These are phyloP conservation scores for Seriola dumerili DNA, from an alignment of 2,113 vertebrate species.

Conservation along the genomic window DNA sequence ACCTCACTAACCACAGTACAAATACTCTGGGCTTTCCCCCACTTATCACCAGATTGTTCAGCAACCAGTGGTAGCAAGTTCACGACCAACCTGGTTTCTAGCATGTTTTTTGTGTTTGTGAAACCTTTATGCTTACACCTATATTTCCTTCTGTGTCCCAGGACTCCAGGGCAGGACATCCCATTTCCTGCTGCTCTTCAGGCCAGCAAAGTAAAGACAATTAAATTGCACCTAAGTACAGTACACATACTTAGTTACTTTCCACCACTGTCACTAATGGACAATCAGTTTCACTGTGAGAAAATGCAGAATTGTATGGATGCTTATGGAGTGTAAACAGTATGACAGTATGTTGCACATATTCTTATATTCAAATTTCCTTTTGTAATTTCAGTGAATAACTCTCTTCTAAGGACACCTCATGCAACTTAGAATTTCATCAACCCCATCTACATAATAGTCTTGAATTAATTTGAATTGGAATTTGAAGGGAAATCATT, in stretches of 20 bases:
- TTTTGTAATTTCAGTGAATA: conserved; percentile 18
- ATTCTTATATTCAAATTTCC: background rate
- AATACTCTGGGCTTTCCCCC: no score
- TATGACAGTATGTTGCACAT: background rate
- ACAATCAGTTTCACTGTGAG: background rate
- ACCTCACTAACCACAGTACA: no score
- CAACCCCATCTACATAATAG: conserved; percentile 34
- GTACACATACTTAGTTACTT: background rate
- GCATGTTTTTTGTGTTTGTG: no score
- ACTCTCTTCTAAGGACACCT: background rate
- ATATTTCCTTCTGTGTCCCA: no score
- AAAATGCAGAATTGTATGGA: background rate
- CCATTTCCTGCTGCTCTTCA: no score
- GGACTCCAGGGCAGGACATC: no score
- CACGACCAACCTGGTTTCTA: no score
- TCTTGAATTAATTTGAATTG: conserved; percentile 41
- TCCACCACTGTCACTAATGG: background rate
- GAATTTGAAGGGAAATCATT: conserved; percentile 42
- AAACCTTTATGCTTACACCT: no score
- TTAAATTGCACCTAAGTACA: no score
- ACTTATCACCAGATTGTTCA: no score
- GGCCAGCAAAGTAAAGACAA: no score
- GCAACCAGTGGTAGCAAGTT: no score
- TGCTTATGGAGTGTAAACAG: background rate
- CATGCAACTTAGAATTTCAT: conserved; percentile 36